Base-by-base conservation (phyloP, 2,797 vertebrate species). In the Ammospiza maritima region DNA sequence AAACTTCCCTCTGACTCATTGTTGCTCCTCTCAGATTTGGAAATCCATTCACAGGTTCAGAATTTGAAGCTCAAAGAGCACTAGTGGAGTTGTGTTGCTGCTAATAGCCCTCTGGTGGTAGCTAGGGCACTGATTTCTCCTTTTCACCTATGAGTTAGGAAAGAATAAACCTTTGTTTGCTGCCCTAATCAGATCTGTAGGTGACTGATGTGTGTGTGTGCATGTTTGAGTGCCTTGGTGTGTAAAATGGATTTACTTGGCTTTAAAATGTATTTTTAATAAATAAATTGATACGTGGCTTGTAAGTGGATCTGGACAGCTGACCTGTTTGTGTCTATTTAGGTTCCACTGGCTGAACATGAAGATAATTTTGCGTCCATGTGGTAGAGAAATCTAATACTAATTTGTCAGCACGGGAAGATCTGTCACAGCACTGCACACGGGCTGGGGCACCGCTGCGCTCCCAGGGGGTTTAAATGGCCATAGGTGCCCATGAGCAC, bases 1-100 rank as follows among this genome's bases (percentile, higher is more conserved):
- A 96, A 96, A 70, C 70, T 94, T 96, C 85, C 16, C 61, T 95
- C 54, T 96, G 95, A 86, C 81, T 96, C 94, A 92, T 29, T 92
- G 88, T 90, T 82, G 67, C 90, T 89, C 87, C 95, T 93, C 96
- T 94, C 94, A 88, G 91, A 91, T 94, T 96, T 96, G 96, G 89
- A 87, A 66, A 42, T 73, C 94, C 96, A 91, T 97, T 97, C 88
- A 91, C 69, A 94, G 86, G 92, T 88, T 96, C 89, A 88, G 91
- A 84, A 93, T 95, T 69, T 71, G 42, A 85, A 85, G 81, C 89
- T 89, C n/a, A 36, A 70, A 20, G 73, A 62, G 75, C 83, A 19
- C 48, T 62, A 17, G 45, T 27, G 79, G 62, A 38, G 69, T 34
- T 80, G 73, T 64, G 75, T 89, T 94, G 88, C 81, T 92, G 6